Evolutionary conservation across 2,888 invertebrate genomes (phyloP).

Genomic region (Taphrorychus bicolor): DNA sequence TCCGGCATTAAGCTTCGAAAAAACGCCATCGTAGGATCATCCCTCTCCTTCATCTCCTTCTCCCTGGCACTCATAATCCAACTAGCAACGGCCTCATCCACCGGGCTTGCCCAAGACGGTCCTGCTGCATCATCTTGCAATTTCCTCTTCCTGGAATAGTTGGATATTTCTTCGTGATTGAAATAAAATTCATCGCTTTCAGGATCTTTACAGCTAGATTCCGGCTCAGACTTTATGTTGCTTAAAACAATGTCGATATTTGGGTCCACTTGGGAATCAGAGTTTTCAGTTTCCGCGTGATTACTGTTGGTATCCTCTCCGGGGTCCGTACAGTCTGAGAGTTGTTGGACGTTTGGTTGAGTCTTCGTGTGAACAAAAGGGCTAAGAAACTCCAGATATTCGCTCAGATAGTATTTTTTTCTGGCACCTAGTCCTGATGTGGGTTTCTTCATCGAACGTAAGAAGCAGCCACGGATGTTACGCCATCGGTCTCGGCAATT

Average conservation of each 20-base stretch:
- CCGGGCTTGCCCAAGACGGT: neutral
- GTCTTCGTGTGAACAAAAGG: constrained; percentile 19
- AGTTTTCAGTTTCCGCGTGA: neutral
- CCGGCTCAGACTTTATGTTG: neutral
- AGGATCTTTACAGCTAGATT: neutral
- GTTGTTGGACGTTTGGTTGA: too few species aligned
- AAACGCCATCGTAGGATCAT: constrained; percentile 33
- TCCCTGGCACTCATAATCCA: constrained; percentile 18
- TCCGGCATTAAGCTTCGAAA: constrained; percentile 31
- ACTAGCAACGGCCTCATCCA: constrained; percentile 13
- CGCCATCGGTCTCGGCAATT: constrained; percentile 35
- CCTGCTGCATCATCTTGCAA: neutral
- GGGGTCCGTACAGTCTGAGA: neutral
- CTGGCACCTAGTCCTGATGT: constrained; percentile 5
- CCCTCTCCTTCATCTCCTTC: neutral
- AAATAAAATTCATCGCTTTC: neutral
- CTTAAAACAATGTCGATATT: neutral
- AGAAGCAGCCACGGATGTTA: constrained; percentile 27
- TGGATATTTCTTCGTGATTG: neutral
- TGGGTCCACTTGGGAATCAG: neutral
- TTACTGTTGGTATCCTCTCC: neutral
- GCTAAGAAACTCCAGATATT: constrained; percentile 25
- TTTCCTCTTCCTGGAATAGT: neutral
- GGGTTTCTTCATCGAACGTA: constrained; percentile 25
- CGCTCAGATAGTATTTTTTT: constrained; percentile 29